Evolutionary conservation across 64 coral and sea anemone species (phyloP).

Genomic region (Acropora yongei): DNA sequence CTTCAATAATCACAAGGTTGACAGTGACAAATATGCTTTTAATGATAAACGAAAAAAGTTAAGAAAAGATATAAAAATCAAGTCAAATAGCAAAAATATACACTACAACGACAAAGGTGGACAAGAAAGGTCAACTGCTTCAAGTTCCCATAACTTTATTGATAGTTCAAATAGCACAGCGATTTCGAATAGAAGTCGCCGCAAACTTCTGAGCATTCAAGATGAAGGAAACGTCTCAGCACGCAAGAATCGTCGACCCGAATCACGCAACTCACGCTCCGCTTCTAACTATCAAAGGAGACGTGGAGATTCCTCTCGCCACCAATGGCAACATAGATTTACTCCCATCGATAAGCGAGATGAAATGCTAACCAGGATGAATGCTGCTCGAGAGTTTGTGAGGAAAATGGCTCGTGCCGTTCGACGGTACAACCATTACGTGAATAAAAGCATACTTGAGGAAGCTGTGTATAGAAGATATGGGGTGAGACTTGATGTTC

Average conservation of each 20-base stretch:
- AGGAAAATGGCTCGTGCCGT: slow-evolving; percentile 59
- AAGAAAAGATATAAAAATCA: not conserved
- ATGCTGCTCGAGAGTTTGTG: slow-evolving; percentile 61
- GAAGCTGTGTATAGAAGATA: slow-evolving; percentile 57
- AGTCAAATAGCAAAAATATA: not conserved
- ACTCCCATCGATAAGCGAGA: slow-evolving; percentile 33
- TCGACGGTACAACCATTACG: slow-evolving; percentile 19
- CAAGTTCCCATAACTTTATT: not conserved
- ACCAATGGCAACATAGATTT: not conserved
- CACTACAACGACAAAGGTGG: not conserved
- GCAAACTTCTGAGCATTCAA: slow-evolving; percentile 3
- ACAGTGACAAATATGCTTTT: not conserved
- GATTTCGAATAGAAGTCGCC: not conserved
- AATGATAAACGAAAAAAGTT: not conserved
- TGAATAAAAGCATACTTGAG: slow-evolving; percentile 33
- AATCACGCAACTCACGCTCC: not conserved
- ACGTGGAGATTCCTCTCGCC: not conserved
- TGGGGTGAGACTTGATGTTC: slow-evolving; percentile 61
- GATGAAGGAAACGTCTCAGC: not conserved
- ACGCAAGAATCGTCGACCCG: not conserved
- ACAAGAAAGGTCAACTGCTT: not conserved
- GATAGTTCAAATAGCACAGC: not conserved
- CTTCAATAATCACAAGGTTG: not conserved
- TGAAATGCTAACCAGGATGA: slow-evolving; percentile 57
- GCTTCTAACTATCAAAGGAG: not conserved